Evolutionary conservation across 2,113 vertebrate species (phyloP), one percentile per base, ranked within the genome.

Genomic region (Lonchura striata): DNA sequence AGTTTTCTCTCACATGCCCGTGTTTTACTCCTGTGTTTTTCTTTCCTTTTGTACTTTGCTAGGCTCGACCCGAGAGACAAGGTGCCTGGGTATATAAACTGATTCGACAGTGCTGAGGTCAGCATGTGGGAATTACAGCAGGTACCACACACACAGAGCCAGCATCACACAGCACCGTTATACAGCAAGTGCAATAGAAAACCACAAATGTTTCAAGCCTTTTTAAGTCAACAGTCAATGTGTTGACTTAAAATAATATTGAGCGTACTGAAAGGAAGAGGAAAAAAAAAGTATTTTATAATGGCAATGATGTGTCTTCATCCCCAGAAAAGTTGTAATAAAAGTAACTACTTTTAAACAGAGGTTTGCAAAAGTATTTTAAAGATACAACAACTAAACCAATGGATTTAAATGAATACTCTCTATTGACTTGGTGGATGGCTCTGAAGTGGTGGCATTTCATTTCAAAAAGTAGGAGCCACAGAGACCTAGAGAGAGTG

Each of bases 41-140:
- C 46, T 15, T 20, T 15, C 66, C 44, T 1, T 31, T 82, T 50
- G 28, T 57, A n/a, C 56, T 53, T 53, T 7, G n/a, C 78, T 42
- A 63, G 49, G 53, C 30, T 92, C 56, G 39, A 87, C 49, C 57
- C 2, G 53, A 28, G 70, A 64, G 63, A 37, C 61, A 7, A 85
- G 30, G 63, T 65, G 39, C 56, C 60, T 13, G 86, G 11, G 12
- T 33, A 10, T n/a, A 50, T 24, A 42, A 86, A 78, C 28, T 21
- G 76, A 56, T 30, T 33, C 71, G 13, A 12, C 53, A 44, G 42
- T 31, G 84, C 92, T 91, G 90, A 74, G 90, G 41, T 57, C 93
- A 86, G 87, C 95, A 31, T 7, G 42, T 61, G 50, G 22, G 80
- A 80, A 42, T 39, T 35, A n/a, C 50, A 72, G 79, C 71, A 35